These are phyloP conservation scores for Pseudolycoriella hygida DNA, from an alignment of 2,888 invertebrate genomes.

Conservation along the genomic window DNA sequence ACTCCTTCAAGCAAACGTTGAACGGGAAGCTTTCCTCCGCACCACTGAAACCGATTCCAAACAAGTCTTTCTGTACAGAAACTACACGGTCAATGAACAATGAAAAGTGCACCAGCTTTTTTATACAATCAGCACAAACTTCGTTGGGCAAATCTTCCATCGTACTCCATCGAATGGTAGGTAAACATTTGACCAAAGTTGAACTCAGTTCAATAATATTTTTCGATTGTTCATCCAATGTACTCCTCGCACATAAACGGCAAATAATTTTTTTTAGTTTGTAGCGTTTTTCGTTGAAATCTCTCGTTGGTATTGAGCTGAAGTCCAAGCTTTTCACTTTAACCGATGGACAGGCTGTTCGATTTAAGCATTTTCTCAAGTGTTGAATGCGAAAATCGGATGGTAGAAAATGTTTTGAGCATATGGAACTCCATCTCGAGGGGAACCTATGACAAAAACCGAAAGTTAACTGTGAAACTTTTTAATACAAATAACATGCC, in stretches of 20 bases:
- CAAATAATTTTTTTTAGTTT: neutral
- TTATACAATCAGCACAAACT: neutral
- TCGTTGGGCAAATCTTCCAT: neutral
- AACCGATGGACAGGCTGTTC: slow-evolving; percentile 5
- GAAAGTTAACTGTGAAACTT: too few species aligned
- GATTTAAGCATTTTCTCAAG: slow-evolving; percentile 6
- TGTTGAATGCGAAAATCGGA: slow-evolving; percentile 21
- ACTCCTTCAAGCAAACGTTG: too few species aligned
- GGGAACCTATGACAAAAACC: slow-evolving; percentile 17
- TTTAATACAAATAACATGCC: slow-evolving; percentile 13
- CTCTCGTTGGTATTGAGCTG: neutral
- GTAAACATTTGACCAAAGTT: neutral
- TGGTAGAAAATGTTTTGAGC: slow-evolving; percentile 24
- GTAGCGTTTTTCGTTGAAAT: neutral
- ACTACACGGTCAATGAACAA: neutral
- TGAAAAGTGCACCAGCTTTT: neutral
- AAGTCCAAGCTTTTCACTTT: neutral
- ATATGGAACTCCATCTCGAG: slow-evolving; percentile 26
- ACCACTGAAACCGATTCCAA: neutral
- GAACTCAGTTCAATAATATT: neutral
- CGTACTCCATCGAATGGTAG: neutral
- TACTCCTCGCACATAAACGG: neutral
- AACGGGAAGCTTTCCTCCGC: neutral
- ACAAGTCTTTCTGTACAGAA: neutral
- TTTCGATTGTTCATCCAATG: neutral